Base-by-base conservation (phyloP, 2,113 vertebrate species). In the Osmerus mordax region DNA sequence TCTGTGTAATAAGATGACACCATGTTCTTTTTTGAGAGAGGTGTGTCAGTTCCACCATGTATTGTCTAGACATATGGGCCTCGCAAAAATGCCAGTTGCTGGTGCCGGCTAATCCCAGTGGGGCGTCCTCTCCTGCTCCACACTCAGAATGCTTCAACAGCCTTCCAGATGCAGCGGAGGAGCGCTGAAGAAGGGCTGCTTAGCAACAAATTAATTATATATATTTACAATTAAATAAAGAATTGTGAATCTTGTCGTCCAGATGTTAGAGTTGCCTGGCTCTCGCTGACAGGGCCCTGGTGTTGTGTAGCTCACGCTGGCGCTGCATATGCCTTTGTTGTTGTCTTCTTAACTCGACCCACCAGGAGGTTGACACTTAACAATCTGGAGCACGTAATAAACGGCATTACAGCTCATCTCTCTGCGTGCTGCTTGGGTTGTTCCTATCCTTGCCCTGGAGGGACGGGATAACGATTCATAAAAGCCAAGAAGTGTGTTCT, bases 311-410 rank as follows among this genome's bases (percentile, higher is more conserved):
- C 70, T 78, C 79, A 74, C 55, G 68, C 84, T 79, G 83, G 52
- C 41, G 62, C 67, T 70, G 78, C 78, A 82, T 82, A 83, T 86
- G 83, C 77, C 72, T 78, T 75, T 86, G 87, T 87, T 86, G 78
- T 78, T 36, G 53, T 67, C 78, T 85, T 81, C 82, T 70, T 87
- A 86, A 84, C 86, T 81, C 7, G 2, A 5, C 78, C 3, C 87
- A 76, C 73, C 85, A 68, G 87, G 87, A 82, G 67, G 41, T 61
- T 71, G 81, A 84, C 83, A 77, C 83, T 84, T 87, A 78, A 86
- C 87, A 87, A 87, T 89, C 83, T 87, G 85, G 68, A 68, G 72
- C 81, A 77, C 66, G 19, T 80, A 75, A 81, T 73, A 80, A 61
- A 75, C 59, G 8, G 65, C 14, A 78, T 74, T 67, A 63, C 77